These are phyloP conservation scores for Drosophila diplacantha DNA, from an alignment of 2,888 invertebrate species.

Conservation along the genomic window DNA sequence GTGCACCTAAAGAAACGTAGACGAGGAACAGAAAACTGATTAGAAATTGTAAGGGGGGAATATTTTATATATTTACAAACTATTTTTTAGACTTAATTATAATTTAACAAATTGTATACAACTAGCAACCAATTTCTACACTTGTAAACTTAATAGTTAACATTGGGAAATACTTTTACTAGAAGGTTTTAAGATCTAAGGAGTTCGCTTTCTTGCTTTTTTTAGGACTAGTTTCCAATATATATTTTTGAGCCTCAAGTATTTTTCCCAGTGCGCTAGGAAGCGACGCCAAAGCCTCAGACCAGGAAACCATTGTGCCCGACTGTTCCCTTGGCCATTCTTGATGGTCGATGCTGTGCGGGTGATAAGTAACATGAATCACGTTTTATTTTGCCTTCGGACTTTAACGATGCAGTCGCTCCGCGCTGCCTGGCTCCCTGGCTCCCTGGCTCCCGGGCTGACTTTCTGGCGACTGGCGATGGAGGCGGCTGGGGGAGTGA, in stretches of 20 bases:
- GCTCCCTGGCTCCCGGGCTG: not conserved
- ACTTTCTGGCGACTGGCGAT: conserved; percentile 26
- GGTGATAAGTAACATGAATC: conserved; percentile 73
- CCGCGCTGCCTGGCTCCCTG: conserved; percentile 12
- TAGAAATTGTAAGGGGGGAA: not conserved
- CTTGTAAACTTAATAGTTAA: too few species aligned
- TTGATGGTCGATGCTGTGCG: conserved; percentile 62
- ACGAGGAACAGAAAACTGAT: not conserved
- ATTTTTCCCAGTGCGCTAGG: conserved; percentile 16
- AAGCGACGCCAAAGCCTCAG: conserved; percentile 30
- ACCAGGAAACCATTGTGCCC: conserved; percentile 51
- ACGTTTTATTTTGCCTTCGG: conserved; percentile 72
- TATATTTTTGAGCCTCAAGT: not conserved
- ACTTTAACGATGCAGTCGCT: conserved; percentile 66
- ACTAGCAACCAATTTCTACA: too few species aligned
- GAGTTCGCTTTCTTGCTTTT: too few species aligned
- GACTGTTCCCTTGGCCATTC: conserved; percentile 39
- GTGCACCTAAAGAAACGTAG: not conserved
- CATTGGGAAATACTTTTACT: too few species aligned
- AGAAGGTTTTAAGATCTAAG: not conserved
- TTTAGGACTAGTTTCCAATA: too few species aligned
- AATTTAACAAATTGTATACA: too few species aligned
- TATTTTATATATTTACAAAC: not conserved
- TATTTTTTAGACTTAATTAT: too few species aligned
- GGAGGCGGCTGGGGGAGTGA: conserved; percentile 15